Base-by-base conservation (phyloP, 2,797 vertebrate species). In the Peromyscus melanophrys region DNA sequence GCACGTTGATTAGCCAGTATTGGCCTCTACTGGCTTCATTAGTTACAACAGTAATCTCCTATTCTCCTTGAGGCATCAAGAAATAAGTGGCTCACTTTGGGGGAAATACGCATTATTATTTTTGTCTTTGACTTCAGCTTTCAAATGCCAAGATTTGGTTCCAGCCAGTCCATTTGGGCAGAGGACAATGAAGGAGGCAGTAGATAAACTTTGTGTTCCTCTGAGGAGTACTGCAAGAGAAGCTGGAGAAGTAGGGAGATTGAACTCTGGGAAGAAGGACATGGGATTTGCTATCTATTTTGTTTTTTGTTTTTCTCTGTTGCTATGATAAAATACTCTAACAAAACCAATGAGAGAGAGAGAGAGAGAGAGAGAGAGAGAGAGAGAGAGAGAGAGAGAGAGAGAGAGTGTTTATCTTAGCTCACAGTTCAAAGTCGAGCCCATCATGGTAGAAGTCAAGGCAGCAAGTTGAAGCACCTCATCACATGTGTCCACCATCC, bases 51-150 rank as follows among this genome's bases (percentile, higher is more conserved):
- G 16, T 65, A 23, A 87, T 31, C 46, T 40, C 83, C 94, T 87
- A 75, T 87, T 76, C 34, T 92, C 81, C 94, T 95, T 16, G 13
- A 67, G 82, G 82, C 63, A 89, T 85, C 63, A 46, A 86, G 78
- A 95, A 95, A 95, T 81, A 88, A 91, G 91, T 77, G 37, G 14
- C 67, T 94, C 55, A 21, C 1, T 96, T 90, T 92, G 31, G 31
- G n/a, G 37, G 40, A 92, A 65, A 73, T 25, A 43, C 21, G 29
- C 55, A 25, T 40, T 81, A 9, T 52, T 57, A 21, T 89, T 94
- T 34, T 76, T 89, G 46, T 84, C 75, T 96, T 82, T 89, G 90
- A 85, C 83, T 82, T 83, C 4, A 49, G 46, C 61, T 93, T 92
- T 96, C 31, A 59, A 59, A 29, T 92, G 63, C 90, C 81, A 69